Evolutionary conservation across 2,113 vertebrate species (phyloP).

Genomic region (Dendrocopos noguchii): DNA sequence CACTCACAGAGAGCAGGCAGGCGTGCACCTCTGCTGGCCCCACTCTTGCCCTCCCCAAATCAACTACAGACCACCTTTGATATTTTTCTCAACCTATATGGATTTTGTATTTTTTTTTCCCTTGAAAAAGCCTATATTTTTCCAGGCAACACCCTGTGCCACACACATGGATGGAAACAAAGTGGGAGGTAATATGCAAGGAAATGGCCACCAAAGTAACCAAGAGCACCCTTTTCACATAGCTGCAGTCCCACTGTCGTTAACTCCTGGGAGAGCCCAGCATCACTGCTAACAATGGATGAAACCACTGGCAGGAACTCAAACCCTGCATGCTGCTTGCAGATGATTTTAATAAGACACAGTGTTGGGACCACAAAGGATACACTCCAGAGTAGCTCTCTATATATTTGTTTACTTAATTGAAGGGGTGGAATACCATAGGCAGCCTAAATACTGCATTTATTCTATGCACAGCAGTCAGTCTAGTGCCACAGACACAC

Average conservation of each 20-base stretch:
- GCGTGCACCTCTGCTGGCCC: slow-evolving; percentile 10
- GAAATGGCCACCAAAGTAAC: slow-evolving; percentile 67
- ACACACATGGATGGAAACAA: slow-evolving; percentile 79
- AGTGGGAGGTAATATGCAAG: slow-evolving; percentile 76
- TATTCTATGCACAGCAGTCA: slow-evolving; percentile 61
- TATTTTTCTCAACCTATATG: slow-evolving; percentile 67
- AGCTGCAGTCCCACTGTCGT: slow-evolving; percentile 62
- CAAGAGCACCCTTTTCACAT: slow-evolving; percentile 67
- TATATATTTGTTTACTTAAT: slow-evolving; percentile 75
- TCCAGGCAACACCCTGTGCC: slow-evolving; percentile 76
- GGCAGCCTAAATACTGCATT: slow-evolving; percentile 59
- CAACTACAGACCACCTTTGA: slow-evolving; percentile 48
- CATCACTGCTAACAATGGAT: slow-evolving; percentile 76
- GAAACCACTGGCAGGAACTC: slow-evolving; percentile 74
- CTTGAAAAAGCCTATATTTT: slow-evolving; percentile 72
- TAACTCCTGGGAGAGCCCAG: slow-evolving; percentile 68
- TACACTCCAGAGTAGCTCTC: slow-evolving; percentile 64
- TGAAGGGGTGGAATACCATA: slow-evolving; percentile 71
- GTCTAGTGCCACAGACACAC: slow-evolving; percentile 62
- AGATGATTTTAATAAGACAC: slow-evolving; percentile 60
- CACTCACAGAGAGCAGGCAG: background rate
- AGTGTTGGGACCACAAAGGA: slow-evolving; percentile 66
- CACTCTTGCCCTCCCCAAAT: background rate
- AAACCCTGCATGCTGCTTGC: slow-evolving; percentile 67
- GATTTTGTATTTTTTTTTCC: background rate